Conservation (phyloP, 2,888 invertebrate species). For the Caenorhabditis sp. region DNA sequence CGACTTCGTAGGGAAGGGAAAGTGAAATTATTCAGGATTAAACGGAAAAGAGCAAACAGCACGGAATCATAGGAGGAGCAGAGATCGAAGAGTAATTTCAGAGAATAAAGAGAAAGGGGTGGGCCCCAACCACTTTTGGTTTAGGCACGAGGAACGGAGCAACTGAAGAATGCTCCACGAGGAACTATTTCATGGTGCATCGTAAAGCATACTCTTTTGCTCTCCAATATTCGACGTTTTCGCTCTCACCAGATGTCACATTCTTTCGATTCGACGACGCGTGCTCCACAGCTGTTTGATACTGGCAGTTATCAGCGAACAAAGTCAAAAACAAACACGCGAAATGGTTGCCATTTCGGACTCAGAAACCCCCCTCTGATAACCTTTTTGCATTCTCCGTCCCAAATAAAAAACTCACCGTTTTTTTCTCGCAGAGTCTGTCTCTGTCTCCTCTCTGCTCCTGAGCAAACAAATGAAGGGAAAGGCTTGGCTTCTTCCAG, state of each 20-base stretch:
- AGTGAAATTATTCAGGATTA: conserved; percentile 47
- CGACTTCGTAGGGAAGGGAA: background rate
- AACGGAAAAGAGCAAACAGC: conserved; percentile 33
- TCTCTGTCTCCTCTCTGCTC: conserved; percentile 8
- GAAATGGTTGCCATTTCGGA: conserved; percentile 28
- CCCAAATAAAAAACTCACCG: conserved; percentile 28
- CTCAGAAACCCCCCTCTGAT: conserved; percentile 2
- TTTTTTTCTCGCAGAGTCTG: conserved; percentile 14
- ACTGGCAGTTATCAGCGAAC: background rate
- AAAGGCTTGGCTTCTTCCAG: background rate
- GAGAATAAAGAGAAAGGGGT: conserved; percentile 7
- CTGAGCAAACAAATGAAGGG: conserved; percentile 27
- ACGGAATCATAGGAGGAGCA: conserved; percentile 4
- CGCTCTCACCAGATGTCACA: conserved; percentile 24
- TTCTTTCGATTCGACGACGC: conserved; percentile 26
- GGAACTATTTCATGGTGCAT: conserved; percentile 37
- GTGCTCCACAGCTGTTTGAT: conserved; percentile 36
- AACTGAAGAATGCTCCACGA: background rate
- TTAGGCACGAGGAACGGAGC: background rate
- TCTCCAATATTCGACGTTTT: conserved; percentile 11
- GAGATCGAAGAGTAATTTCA: background rate
- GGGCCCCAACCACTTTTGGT: too few relatives aligned
- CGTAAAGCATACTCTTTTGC: conserved; percentile 21
- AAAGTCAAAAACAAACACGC: conserved; percentile 20
- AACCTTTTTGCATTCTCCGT: conserved; percentile 6